phyloP scores from a whole-genome alignment of 92 coral and sea anemone genomes.

The Actinostola sp. region DNA sequence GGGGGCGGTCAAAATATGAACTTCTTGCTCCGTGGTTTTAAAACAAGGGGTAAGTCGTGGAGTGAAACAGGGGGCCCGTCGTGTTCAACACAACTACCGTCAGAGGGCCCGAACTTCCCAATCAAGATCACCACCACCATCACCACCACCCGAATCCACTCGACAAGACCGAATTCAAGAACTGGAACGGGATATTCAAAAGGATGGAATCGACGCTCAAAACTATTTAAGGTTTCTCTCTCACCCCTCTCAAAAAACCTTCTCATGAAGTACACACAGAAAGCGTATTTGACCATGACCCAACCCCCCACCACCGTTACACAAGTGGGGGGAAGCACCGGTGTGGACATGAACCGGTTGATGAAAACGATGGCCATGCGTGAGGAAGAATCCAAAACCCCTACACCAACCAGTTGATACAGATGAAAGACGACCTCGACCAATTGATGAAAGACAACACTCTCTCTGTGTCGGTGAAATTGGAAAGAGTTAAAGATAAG shows the following conservation, averaged over 20 bases:
- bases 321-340: background rate
- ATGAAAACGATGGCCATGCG: background rate
- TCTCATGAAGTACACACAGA: conserved; percentile 1
- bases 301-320: background rate
- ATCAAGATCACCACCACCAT: no score
- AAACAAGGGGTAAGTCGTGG: background rate
- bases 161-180: background rate
- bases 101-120: background rate
- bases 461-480: no score
- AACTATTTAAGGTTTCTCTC: no score
- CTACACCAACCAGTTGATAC: conserved; percentile 5
- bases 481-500: no score
- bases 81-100: background rate
- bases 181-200: background rate
- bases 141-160: no score
- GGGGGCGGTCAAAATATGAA: background rate
- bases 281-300: background rate
- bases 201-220: background rate
- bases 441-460: background rate
- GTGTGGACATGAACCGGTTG: background rate
- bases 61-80: background rate
- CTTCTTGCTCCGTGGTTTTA: background rate
- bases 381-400: background rate
- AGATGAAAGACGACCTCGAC: background rate
- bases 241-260: background rate